Base-by-base conservation (phyloP, 2,113 vertebrate genomes). In the Clarias macrocephalus region DNA sequence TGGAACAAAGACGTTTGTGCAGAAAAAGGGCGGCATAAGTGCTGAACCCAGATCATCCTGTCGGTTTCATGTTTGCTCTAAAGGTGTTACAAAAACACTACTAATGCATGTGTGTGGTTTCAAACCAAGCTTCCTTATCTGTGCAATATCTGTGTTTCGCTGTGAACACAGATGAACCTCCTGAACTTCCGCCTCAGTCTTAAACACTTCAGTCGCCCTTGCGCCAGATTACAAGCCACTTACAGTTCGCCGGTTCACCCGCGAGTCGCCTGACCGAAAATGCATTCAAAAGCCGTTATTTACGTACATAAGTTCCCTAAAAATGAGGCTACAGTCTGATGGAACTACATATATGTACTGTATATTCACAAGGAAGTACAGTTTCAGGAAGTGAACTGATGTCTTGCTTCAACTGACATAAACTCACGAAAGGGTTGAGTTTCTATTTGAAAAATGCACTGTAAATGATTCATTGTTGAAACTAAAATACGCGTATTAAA, bases 71-170 rank as follows among this genome's bases (percentile, higher is more conserved):
- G 65, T 89, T 89, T 83, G 63, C 21, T 18, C 63, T 80, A 28
- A 83, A 86, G 80, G 80, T 86, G 88, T 86, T 37, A 89, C 42
- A 89, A 86, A 86, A 86, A 89, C 85, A 89, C n/a, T 60, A 8
- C 13, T 28, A 15, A 5, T 60, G 48, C 3, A 9, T 54, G 5
- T 77, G 57, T 86, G 84, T 79, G 88, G 81, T 73, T 86, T 80
- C 54, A 79, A 37, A 52, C 84, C 21, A 60, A 76, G 88, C 73
- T 80, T 66, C 52, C 52, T 63, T 87, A 57, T 84, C 60, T 72
- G 81, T 86, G 72, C 70, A 48, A 28, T 72, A 83, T 89, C 88
- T 59, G 65, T 65, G 80, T 33, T 86, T 57, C 42, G 16, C 62
- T 48, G 25, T 15, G 23, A 63, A 66, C 76, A 25, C 37, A 80